phyloP scores from a whole-genome alignment of 2,797 vertebrate genomes.

The Xiphorhynchus erythropygius region DNA sequence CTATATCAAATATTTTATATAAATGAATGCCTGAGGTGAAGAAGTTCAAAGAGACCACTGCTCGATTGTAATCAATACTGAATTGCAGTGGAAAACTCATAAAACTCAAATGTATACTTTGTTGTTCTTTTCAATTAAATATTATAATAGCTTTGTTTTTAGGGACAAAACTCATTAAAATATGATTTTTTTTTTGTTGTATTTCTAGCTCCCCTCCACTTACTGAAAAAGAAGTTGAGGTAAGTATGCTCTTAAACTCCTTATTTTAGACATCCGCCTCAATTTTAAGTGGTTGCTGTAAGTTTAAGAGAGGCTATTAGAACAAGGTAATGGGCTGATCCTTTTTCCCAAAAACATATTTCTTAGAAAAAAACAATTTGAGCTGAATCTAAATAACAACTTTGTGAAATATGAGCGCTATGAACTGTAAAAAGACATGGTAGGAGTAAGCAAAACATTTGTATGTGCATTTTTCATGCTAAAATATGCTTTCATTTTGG shows the following conservation, averaged over 20 bases:
- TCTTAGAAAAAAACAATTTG: background rate
- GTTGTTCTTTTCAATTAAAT: background rate
- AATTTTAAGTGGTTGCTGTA: background rate
- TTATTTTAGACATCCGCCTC: background rate
- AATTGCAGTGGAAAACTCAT: background rate
- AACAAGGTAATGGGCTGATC: background rate
- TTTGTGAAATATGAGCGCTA: background rate
- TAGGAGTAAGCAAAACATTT: background rate
- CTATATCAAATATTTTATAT: background rate
- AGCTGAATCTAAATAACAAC: background rate
- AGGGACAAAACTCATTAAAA: background rate
- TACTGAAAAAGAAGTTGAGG: slow-evolving; percentile 97
- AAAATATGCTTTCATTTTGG: background rate
- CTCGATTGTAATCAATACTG: background rate
- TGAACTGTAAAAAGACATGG: background rate
- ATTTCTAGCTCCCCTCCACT: slow-evolving; percentile 88
- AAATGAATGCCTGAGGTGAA: background rate
- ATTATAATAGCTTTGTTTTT: background rate
- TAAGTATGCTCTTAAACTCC: slow-evolving; percentile 69
- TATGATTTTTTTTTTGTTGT: slow-evolving; percentile 15
- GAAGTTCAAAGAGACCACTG: background rate
- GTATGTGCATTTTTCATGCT: background rate
- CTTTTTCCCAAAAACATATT: background rate
- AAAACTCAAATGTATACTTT: background rate
- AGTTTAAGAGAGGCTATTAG: background rate